These are phyloP conservation scores for Glossosoma conforme DNA, from an alignment of 1,140 invertebrate genomes.

Conservation along the genomic window DNA sequence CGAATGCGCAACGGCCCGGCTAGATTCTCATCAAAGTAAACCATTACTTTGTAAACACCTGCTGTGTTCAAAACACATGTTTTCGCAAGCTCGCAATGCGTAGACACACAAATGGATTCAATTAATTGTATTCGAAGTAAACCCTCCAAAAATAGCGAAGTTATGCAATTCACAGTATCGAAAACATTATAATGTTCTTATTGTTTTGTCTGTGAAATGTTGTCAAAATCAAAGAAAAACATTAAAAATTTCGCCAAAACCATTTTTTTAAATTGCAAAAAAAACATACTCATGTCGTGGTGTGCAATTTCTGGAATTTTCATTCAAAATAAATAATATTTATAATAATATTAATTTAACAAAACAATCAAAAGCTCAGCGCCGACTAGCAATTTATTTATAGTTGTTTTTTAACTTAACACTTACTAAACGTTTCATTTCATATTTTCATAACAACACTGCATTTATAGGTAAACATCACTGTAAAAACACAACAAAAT, in stretches of 20 bases:
- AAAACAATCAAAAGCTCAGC: neutral
- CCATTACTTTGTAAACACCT: constrained; percentile 28
- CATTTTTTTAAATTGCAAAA: neutral
- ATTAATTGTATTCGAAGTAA: no score
- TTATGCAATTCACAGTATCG: no score
- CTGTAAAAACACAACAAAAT: no score
- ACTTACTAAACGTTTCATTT: no score
- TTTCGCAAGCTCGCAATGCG: constrained; percentile 2
- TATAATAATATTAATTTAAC: neutral
- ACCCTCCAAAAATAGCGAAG: no score
- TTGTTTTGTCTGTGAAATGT: no score
- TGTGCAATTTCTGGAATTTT: neutral
- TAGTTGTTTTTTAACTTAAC: neutral
- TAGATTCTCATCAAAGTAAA: constrained; percentile 10
- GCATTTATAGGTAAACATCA: no score
- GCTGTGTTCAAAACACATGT: constrained; percentile 17
- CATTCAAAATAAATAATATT: neutral
- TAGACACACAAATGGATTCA: no score
- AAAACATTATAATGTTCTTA: no score
- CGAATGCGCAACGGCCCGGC: constrained; percentile 13
- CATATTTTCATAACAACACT: no score
- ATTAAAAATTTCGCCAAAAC: no score
- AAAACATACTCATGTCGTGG: neutral
- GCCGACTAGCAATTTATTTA: neutral
- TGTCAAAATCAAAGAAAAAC: no score